Evolutionary conservation across 2,888 invertebrate species (phyloP).

Genomic region (Eucriotettix oculatus): DNA sequence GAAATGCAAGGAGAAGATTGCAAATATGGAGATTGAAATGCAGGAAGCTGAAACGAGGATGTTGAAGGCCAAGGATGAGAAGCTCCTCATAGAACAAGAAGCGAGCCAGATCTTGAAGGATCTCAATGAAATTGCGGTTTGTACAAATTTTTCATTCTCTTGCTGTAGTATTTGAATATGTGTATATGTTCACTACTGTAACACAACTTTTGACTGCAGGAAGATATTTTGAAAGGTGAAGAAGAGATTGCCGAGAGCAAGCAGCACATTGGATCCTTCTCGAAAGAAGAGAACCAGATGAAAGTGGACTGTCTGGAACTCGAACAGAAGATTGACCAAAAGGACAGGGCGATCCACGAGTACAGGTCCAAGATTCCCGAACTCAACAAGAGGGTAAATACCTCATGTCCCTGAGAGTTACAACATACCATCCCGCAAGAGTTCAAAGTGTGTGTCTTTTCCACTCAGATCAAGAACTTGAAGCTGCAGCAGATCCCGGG

Average conservation of each 20-base stretch:
- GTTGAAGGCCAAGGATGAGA: slow-evolving; percentile 15
- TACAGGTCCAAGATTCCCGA: slow-evolving; percentile 36
- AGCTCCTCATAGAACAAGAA: slow-evolving; percentile 33
- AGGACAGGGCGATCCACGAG: slow-evolving; percentile 39
- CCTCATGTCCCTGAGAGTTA: slow-evolving; percentile 21
- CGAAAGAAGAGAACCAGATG: slow-evolving; percentile 45
- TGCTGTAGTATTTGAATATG: no score
- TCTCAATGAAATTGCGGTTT: slow-evolving; percentile 15
- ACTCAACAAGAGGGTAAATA: slow-evolving; percentile 34
- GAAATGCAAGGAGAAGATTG: slow-evolving; percentile 58
- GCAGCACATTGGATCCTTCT: slow-evolving; percentile 42
- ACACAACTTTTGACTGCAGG: not conserved
- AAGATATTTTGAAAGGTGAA: slow-evolving; percentile 5
- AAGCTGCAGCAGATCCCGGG: slow-evolving; percentile 45
- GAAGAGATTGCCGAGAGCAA: slow-evolving; percentile 28
- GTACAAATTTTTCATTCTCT: slow-evolving; percentile 6
- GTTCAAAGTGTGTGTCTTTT: no score
- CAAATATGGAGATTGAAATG: slow-evolving; percentile 55
- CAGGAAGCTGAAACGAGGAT: slow-evolving; percentile 48
- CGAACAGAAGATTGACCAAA: slow-evolving; percentile 47
- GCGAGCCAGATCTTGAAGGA: slow-evolving; percentile 25
- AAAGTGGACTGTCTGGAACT: slow-evolving; percentile 57
- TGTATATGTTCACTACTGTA: no score
- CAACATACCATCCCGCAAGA: no score
- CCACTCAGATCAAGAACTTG: slow-evolving; percentile 33